Percentiles rank a stretch among this genome's conserved stretches.
Evolutionary conservation across 2,797 vertebrate species (phyloP).

Genomic region (Gymnopithys bicolor): DNA sequence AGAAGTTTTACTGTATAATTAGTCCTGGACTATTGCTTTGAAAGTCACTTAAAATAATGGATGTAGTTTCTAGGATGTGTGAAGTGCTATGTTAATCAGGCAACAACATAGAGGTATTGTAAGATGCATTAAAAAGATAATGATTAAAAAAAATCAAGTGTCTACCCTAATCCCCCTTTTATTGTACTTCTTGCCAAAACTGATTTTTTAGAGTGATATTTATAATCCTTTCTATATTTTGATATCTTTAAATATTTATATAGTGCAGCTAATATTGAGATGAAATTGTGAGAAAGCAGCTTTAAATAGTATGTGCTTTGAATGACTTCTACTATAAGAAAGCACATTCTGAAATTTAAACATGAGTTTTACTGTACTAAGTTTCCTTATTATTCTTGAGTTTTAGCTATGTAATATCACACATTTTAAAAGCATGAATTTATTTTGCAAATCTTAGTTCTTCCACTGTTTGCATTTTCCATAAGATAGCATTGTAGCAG

Average conservation of each 20-base stretch:
- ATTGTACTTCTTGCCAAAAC: neutral
- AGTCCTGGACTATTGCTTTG: neutral
- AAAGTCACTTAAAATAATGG: neutral
- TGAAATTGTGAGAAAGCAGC: neutral
- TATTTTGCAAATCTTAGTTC: neutral
- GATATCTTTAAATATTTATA: neutral
- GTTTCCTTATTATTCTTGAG: neutral
- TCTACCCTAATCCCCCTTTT: neutral
- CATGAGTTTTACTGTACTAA: neutral
- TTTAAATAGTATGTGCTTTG: neutral
- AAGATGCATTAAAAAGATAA: neutral
- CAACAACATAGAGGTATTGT: neutral
- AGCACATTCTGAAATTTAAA: neutral
- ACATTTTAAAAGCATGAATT: neutral
- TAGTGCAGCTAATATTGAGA: neutral
- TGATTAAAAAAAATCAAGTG: rapidly evolving
- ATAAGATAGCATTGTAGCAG: neutral
- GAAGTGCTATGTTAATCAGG: neutral
- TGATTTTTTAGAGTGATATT: neutral
- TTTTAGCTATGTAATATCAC: neutral
- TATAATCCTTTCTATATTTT: neutral
- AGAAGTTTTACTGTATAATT: neutral
- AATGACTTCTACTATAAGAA: neutral
- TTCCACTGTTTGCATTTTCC: neutral
- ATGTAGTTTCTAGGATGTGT: neutral